Conservation (phyloP, 2,113 vertebrate species). For the Myrmecobius fasciatus region DNA sequence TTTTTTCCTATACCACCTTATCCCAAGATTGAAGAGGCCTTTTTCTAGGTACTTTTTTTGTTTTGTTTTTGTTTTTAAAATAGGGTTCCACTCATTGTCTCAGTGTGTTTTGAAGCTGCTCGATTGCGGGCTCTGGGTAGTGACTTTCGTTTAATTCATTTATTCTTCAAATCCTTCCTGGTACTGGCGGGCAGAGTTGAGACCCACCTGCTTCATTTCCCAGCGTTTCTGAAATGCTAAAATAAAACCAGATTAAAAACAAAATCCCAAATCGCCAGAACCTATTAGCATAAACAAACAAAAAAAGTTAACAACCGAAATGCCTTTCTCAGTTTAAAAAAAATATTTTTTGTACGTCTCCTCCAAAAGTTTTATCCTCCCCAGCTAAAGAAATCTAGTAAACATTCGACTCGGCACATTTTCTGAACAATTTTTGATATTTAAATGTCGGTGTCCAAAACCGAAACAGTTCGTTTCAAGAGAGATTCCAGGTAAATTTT, state of each 20-base stretch:
- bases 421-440: constrained; percentile 42
- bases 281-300: constrained; percentile 29
- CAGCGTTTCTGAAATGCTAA: constrained; percentile 33
- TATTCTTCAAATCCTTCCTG: constrained; percentile 10
- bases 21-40: background rate
- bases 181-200: background rate
- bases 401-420: constrained; percentile 36
- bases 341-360: background rate
- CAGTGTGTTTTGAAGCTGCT: background rate
- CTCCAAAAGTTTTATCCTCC: constrained; percentile 33
- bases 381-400: constrained; percentile 15
- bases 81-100: background rate
- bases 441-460: constrained; percentile 44
- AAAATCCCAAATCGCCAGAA: constrained; percentile 15
- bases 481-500: constrained; percentile 37
- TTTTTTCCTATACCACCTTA: constrained; percentile 63
- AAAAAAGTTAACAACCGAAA: constrained; percentile 37
- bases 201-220: background rate
- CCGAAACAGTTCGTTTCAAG: constrained; percentile 22
- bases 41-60: background rate
- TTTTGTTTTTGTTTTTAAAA: background rate
- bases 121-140: background rate
- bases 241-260: constrained; percentile 52
- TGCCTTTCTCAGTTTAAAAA: constrained; percentile 34
- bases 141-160: constrained; percentile 1